Evolutionary conservation across 2,888 invertebrate genomes (phyloP), one percentile per base, ranked within the genome.

Genomic region (Amiota communis): DNA sequence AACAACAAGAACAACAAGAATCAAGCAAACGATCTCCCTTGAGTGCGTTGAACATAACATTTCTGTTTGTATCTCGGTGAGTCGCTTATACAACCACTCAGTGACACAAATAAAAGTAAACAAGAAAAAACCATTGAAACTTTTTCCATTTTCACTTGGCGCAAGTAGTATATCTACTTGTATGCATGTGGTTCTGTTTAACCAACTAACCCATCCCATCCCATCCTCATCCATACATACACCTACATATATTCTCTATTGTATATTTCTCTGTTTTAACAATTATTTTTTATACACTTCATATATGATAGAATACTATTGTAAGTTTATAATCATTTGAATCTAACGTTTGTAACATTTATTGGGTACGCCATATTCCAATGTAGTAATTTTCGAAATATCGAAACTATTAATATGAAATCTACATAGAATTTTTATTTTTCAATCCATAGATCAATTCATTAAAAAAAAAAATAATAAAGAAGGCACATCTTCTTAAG

Each of bases 91-190:
- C 81, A 85, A 85, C 85, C 83, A 83, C 83, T 83, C 85, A 82
- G 83, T 83, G 83, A 83, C 83, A 83, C 85, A 83, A 83, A 83
- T 83, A 83, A 85, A 85, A 83, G 83, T 83, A 83, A 83, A 83
- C 83, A 83, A 80, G 83, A 85, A 79, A 83, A 83, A 85, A 83
- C 85, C 83, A 85, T 85, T 85, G 83, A 85, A 83, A 83, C 83
- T 83, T 83, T 83, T 83, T 83, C 83, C 85, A 83, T 83, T 83
- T 83, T 85, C 83, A 85, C 85, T 83, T 83, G 83, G 82, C 83
- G 51, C 51, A 12, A 15, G 65, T 65, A 51, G 78, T 75, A 57
- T 75, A 70, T 75, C 68, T 77, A 48, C n/a, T n/a, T 71, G 63
- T 46, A 2, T 47, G 15, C 8, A 13, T 36, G 64, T 64, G 64